A percentile compares a stretch with the other conserved stretches of the same genome.
These are phyloP conservation scores for Drosophila flavopinicola DNA, from an alignment of 2,888 invertebrate species.

Conservation along the genomic window DNA sequence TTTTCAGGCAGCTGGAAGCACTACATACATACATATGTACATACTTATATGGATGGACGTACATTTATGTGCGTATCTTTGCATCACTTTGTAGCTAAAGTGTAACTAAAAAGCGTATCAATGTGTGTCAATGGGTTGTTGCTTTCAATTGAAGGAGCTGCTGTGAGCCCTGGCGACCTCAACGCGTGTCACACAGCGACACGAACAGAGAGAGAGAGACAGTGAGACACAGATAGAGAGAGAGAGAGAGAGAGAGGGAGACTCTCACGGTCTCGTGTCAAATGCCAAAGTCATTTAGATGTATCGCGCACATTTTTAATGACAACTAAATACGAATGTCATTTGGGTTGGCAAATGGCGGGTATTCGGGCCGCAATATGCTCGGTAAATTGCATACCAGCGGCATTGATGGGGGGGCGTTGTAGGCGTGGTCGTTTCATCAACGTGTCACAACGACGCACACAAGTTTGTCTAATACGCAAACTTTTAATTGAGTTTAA, in stretches of 20 bases:
- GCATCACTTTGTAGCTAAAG: slow-evolving; percentile 1
- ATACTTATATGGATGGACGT: too few relatives aligned
- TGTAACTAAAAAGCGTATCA: slow-evolving; percentile 67
- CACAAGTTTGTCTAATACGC: slow-evolving; percentile 77
- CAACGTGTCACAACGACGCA: slow-evolving; percentile 50
- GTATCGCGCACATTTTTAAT: slow-evolving; percentile 69
- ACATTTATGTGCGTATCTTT: too few relatives aligned
- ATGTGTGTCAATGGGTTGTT: slow-evolving; percentile 73
- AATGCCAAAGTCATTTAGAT: slow-evolving; percentile 62
- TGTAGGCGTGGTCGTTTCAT: slow-evolving; percentile 34
- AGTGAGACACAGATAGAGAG: too few relatives aligned
- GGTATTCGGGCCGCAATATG: not conserved
- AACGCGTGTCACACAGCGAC: slow-evolving; percentile 22
- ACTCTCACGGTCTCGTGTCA: slow-evolving; percentile 23
- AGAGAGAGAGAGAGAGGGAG: not conserved
- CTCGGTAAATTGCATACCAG: slow-evolving; percentile 44
- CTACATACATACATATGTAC: too few relatives aligned
- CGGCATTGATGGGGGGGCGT: slow-evolving; percentile 1
- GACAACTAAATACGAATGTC: slow-evolving; percentile 78
- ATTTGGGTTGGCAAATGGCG: slow-evolving; percentile 51
- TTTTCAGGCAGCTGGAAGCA: too few relatives aligned
- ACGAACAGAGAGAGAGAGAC: not conserved
- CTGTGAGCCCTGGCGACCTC: slow-evolving; percentile 22
- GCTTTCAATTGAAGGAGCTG: slow-evolving; percentile 54
- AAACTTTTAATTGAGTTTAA: slow-evolving; percentile 83